phyloP scores from a whole-genome alignment of 2,797 vertebrate species.

The Danio jaintianensis region DNA sequence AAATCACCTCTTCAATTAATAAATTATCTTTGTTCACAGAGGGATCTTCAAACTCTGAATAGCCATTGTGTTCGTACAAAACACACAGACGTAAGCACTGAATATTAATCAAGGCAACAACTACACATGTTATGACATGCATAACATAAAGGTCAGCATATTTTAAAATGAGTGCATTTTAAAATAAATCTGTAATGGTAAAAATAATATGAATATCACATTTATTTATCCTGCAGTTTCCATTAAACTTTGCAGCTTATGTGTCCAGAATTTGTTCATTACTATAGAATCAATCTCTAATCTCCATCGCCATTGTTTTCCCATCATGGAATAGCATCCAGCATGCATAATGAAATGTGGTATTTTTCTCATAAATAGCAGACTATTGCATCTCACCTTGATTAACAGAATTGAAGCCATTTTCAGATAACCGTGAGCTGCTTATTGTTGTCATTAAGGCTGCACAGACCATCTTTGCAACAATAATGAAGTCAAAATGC shows the following conservation, averaged over 20 bases:
- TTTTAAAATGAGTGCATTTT: too few species aligned
- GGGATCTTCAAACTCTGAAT: not conserved
- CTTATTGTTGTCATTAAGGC: slow-evolving; percentile 70
- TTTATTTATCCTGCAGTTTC: not conserved
- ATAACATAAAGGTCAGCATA: not conserved
- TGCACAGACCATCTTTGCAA: slow-evolving; percentile 74
- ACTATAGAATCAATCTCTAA: not conserved
- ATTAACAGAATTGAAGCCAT: slow-evolving; percentile 58
- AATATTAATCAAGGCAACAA: not conserved
- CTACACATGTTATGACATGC: not conserved
- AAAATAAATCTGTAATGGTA: too few species aligned
- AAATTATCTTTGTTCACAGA: not conserved
- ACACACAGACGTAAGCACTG: not conserved
- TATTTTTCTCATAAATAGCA: slow-evolving; percentile 40
- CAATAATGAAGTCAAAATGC: slow-evolving; percentile 58
- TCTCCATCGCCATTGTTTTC: not conserved
- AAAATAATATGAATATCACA: not conserved
- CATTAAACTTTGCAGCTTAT: not conserved
- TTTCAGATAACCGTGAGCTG: slow-evolving; percentile 56
- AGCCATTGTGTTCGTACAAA: not conserved
- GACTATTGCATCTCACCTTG: slow-evolving; percentile 51
- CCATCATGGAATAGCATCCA: slow-evolving; percentile 33
- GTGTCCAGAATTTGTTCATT: not conserved
- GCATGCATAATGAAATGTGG: slow-evolving; percentile 49
- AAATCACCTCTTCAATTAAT: not conserved